Conservation (phyloP, 2,797 vertebrate species). For the Sorex maritimensis region DNA sequence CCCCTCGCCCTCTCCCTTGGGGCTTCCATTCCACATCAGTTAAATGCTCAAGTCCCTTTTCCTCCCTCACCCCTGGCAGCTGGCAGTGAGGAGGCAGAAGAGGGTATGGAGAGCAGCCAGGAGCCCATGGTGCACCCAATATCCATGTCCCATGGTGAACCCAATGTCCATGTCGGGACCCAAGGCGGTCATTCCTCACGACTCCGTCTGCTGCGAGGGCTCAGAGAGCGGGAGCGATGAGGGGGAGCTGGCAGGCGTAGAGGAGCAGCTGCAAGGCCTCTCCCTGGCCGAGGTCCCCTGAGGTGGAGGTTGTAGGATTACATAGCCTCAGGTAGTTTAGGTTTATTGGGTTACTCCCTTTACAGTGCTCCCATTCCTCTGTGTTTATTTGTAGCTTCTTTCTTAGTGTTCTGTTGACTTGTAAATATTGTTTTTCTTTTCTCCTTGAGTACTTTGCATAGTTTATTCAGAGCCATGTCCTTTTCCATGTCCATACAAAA, state of each 20-base stretch:
- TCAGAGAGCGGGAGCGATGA: constrained; percentile 93
- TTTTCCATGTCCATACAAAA: no score
- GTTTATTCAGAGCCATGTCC: no score
- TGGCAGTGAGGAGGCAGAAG: constrained; percentile 95
- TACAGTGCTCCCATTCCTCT: no score
- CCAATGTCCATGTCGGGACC: constrained; percentile 80
- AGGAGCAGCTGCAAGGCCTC: constrained; percentile 92
- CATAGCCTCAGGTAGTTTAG: no score
- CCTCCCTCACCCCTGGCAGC: constrained; percentile 88
- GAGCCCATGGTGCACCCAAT: constrained; percentile 74
- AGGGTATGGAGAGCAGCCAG: constrained; percentile 82
- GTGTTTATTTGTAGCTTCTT: no score
- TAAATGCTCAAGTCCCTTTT: not conserved
- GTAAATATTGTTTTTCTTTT: no score
- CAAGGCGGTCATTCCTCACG: constrained; percentile 94
- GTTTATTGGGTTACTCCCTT: no score
- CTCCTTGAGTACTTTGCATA: no score
- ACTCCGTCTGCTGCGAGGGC: constrained; percentile 98
- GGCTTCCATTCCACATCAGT: constrained; percentile 1
- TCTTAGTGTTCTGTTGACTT: no score
- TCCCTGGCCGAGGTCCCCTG: constrained; percentile 89
- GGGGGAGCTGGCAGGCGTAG: constrained; percentile 84
- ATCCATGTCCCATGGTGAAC: no score
- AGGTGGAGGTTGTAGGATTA: constrained; percentile 18
- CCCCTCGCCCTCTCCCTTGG: not conserved